Evolutionary conservation across 2,113 vertebrate genomes (phyloP), one percentile per base, ranked within the genome.

Genomic region (Bagarius yarrelli): DNA sequence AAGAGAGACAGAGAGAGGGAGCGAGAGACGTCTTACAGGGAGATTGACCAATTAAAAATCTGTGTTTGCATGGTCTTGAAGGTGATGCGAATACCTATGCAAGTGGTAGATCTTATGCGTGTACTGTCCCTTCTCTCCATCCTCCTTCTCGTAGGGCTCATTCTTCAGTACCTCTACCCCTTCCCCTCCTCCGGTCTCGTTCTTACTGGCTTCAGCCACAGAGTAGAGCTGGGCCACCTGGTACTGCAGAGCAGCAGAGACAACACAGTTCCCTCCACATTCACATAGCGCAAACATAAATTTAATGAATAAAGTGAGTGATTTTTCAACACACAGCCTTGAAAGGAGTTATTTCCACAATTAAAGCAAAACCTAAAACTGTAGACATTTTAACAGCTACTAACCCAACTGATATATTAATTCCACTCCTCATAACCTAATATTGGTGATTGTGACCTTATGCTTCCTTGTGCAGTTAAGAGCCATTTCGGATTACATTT

Each of bases 141-240:
- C 93, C 70, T 96, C 93, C 67, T 96, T 93, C 86, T 98, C 95
- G 0, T 99, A 99, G 23, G 97, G 96, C 60, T 96, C 94, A 0
- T 99, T 99, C 84, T 91, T 89, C 82, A 98, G 85, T 77, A 99
- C 96, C 88, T 98, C 95, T 84, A 99, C 96, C 4, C 97, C 97
- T 86, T 99, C 97, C n/a, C 97, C 97, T 79, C 97, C 97, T n/a
- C 97, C 97, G 0, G 97, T 99, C 89, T 98, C 96, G 84, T 94
- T 96, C 88, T 99, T 99, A 89, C 97, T 98, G 90, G 97, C 96
- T 88, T 98, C 96, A 47, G 97, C 97, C 86, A 99, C 97, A 0
- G 97, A 92, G 86, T 95, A 99, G 83, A 99, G 93, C 90, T 99
- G 97, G 16, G 95, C 97, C 87, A 98, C 96, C 85, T 99, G 95